Percentiles rank a stretch among this genome's conserved stretches.
phyloP scores from a whole-genome alignment of 2,888 invertebrate species.

The Mythimna loreyi region DNA sequence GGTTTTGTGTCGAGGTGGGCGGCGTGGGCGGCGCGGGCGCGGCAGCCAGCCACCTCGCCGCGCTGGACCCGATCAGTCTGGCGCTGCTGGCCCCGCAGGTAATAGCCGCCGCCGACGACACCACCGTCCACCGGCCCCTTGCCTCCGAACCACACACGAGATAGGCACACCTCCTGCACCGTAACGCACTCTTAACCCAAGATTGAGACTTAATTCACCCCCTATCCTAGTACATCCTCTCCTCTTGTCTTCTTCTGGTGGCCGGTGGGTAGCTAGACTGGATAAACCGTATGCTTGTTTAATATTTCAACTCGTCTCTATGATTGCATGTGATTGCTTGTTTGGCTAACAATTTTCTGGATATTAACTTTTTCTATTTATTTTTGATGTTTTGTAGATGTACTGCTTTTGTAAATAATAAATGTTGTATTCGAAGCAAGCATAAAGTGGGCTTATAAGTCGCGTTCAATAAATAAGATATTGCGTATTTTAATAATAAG shows the following conservation, averaged over 20 bases:
- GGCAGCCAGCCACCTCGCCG: conserved; percentile 90
- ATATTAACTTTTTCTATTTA: conserved; percentile 34
- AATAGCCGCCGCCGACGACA: conserved; percentile 75
- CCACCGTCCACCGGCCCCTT: conserved; percentile 77
- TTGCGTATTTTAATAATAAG: conserved; percentile 42
- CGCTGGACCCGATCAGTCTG: conserved; percentile 90
- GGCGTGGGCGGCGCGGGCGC: conserved; percentile 90
- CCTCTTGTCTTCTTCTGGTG: conserved; percentile 78
- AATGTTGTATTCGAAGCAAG: conserved; percentile 50
- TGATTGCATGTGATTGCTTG: conserved; percentile 84
- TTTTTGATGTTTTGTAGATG: conserved; percentile 47
- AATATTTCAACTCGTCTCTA: conserved; percentile 75
- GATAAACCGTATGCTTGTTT: conserved; percentile 84
- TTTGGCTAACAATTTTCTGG: conserved; percentile 75
- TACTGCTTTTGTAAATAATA: conserved; percentile 59
- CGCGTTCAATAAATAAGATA: conserved; percentile 32
- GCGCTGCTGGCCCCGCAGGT: conserved; percentile 90
- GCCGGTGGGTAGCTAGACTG: conserved; percentile 86
- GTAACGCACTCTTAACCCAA: conserved; percentile 42
- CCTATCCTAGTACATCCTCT: conserved; percentile 65
- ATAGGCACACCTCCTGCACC: conserved; percentile 59
- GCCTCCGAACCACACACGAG: conserved; percentile 48
- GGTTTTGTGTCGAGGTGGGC: conserved; percentile 92
- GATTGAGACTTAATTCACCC: conserved; percentile 50
- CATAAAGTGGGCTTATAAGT: conserved; percentile 53